Evolutionary conservation across 2,113 vertebrate species (phyloP).

Genomic region (Bujurquina vittata): DNA sequence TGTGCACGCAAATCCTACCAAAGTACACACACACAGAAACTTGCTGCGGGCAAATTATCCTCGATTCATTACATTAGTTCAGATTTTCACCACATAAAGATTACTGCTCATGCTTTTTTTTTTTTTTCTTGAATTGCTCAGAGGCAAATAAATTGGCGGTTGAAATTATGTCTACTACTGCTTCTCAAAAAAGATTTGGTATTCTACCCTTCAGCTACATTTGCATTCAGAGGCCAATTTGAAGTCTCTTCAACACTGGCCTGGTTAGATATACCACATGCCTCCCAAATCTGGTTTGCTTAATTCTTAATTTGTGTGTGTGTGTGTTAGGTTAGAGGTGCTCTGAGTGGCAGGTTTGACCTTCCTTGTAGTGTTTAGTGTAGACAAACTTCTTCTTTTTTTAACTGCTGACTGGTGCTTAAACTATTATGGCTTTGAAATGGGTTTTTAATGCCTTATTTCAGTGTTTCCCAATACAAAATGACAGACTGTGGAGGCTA

Average conservation of each 20-base stretch:
- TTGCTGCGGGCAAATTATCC: conserved; percentile 66
- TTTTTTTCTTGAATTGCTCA: conserved; percentile 39
- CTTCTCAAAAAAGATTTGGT: conserved; percentile 49
- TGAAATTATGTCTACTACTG: conserved; percentile 59
- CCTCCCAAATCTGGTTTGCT: conserved; percentile 35
- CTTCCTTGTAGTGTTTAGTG: conserved; percentile 26
- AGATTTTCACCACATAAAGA: conserved; percentile 71
- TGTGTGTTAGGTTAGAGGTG: conserved; percentile 14
- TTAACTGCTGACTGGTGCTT: conserved; percentile 15
- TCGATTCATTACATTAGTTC: conserved; percentile 77
- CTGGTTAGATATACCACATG: conserved; percentile 30
- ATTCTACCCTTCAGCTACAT: conserved; percentile 49
- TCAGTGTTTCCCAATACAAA: conserved; percentile 43
- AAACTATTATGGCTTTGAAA: conserved; percentile 25
- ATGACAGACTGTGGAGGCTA: conserved; percentile 34
- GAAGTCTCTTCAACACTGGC: conserved; percentile 36
- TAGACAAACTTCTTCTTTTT: conserved; percentile 30
- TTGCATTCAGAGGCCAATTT: conserved; percentile 44
- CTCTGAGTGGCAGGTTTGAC: conserved; percentile 31
- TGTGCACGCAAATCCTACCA: background rate
- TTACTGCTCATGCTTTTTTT: conserved; percentile 46
- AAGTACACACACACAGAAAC: conserved; percentile 8
- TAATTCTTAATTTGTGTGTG: conserved; percentile 37
- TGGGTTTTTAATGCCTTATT: conserved; percentile 43
- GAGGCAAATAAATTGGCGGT: conserved; percentile 60